Conservation (phyloP, 2,888 invertebrate genomes). For the Nowickia ferox region DNA sequence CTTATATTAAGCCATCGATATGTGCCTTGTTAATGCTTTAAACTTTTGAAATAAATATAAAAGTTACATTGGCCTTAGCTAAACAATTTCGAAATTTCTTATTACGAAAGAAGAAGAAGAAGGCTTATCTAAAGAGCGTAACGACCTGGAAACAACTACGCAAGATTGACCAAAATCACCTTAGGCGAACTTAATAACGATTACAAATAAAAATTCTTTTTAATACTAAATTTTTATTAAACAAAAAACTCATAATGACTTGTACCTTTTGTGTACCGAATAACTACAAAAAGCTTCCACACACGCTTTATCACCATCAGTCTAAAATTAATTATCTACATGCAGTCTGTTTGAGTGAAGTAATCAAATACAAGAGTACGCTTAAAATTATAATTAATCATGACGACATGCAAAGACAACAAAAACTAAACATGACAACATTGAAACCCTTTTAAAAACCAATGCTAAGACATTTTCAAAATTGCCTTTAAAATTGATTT, state of each 20-base stretch:
- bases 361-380: not conserved
- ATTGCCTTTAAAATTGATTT: slow-evolving; percentile 9
- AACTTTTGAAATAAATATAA: too few species aligned
- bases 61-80: too few species aligned
- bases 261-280: not conserved
- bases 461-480: not conserved
- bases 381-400: slow-evolving; percentile 44
- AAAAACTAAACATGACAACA: slow-evolving; percentile 32
- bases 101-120: too few species aligned
- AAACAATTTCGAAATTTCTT: too few species aligned
- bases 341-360: not conserved
- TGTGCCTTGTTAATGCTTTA: too few species aligned
- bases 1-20: too few species aligned
- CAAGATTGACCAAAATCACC: too few species aligned
- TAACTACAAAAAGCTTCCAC: not conserved
- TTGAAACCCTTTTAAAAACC: slow-evolving; percentile 46
- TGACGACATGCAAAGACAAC: slow-evolving; percentile 6
- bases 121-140: too few species aligned
- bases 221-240: not conserved
- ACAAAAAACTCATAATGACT: not conserved
- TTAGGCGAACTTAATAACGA: not conserved
- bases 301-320: not conserved
- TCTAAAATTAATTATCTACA: not conserved
- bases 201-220: not conserved
- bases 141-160: too few species aligned